Base-by-base conservation (phyloP, 2,113 vertebrate genomes). In the Trichechus manatus region DNA sequence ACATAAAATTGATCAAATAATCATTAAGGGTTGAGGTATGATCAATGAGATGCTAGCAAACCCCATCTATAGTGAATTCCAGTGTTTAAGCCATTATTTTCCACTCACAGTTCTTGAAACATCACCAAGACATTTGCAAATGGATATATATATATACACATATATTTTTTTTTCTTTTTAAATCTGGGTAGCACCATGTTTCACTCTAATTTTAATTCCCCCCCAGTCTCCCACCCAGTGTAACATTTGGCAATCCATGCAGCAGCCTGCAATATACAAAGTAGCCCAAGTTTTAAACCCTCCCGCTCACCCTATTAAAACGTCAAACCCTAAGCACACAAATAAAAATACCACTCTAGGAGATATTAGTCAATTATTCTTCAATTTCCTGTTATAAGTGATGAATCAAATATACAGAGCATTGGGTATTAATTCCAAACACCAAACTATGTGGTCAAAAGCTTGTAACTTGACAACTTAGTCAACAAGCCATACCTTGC, bases 101-200 rank as follows among this genome's bases (percentile, higher is more conserved):
- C 78, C 87, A 64, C 70, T 91, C 50, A 36, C 23, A 82, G 84
- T 47, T 36, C 39, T 77, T 79, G 63, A 90, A 59, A 22, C 83
- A 93, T 96, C 53, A 95, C 50, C 90, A 94, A 74, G 81, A 94
- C 80, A 95, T 78, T 42, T 97, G 93, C 78, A 97, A 94, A 87
- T 87, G 84, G 39, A 80, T 84, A 53, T 9, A 64, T 85, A n/a
- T 93, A 47, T 47, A 47, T 47, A 47, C 6, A 47, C 7, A 9
- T 47, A 9, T 47, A 9, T 96, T 0, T 0, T 90, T 53, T 78
- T 47, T 87, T 23, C 59, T 88, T 85, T 96, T 97, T 70, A 20
- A 81, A 89, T 89, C 59, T 90, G 96, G 96, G 93, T 97, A 98
- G 98, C 98, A 98, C 98, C 98, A 97, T 92, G 93, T 98, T 97